Base-by-base conservation (phyloP, 2,113 vertebrate genomes). In the Chloropsis cyanopogon region DNA sequence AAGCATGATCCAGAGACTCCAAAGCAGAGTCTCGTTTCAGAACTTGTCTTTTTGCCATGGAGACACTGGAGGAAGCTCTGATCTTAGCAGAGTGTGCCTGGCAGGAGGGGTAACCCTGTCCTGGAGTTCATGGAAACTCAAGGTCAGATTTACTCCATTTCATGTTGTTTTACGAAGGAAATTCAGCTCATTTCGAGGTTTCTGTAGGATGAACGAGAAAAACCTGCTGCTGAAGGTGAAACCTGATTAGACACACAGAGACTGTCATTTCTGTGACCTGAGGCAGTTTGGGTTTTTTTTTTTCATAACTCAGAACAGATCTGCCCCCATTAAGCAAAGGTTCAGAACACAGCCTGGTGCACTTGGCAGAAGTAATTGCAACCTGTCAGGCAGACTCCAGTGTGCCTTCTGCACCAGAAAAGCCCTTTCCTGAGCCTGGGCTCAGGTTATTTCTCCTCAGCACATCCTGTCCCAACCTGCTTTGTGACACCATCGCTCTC, bases 281-380 rank as follows among this genome's bases (percentile, higher is more conserved):
- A 96, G 94, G 87, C 90, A 93, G 76, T 90, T 90, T 35, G 21
- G 56, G n/a, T 2, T 8, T 82, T 78, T 80, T 79, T 60, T 71
- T 90, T 80, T 21, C 47, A 12, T 47, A 56, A 59, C 75, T 92
- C 82, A 14, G 72, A 95, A 60, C 85, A 93, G 93, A 88, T 88
- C 94, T 96, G 93, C 90, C 88, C 95, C 95, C 94, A 96, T 96
- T 95, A 96, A 96, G 88, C 60, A 91, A 73, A 92, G 92, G 94
- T 92, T 97, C 90, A 88, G 86, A 92, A 81, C 20, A 4, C 82
- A 95, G 93, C 87, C 85, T 80, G 88, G 82, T 86, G 79, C 79
- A 64, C 85, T 73, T 81, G 90, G 94, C 92, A 96, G 95, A 73
- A 93, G 90, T 90, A 96, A 96, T 94, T 93, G 94, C 90, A 97